Conservation (phyloP, 2,113 vertebrate species). For the Mormoops blainvillei region DNA sequence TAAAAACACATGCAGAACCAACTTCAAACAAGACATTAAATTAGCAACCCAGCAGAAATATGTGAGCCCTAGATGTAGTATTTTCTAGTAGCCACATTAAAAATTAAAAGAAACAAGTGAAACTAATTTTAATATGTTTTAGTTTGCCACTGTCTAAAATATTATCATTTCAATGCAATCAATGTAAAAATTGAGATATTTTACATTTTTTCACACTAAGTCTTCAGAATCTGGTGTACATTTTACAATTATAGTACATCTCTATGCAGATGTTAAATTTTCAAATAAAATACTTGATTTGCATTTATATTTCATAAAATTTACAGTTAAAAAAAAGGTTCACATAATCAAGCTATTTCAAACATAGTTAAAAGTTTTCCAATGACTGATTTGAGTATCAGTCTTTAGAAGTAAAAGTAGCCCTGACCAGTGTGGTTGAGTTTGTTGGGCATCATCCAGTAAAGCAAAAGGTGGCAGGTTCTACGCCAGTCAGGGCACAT, state of each 20-base stretch:
- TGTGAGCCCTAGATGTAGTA: background rate
- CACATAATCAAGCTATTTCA: background rate
- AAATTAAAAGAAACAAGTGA: background rate
- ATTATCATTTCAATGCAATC: background rate
- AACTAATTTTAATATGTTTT: background rate
- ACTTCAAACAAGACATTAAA: background rate
- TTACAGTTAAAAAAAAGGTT: background rate
- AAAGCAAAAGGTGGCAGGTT: no score
- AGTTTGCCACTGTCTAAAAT: background rate
- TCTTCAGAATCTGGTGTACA: background rate
- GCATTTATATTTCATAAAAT: slow-evolving; percentile 10
- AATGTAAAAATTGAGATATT: background rate
- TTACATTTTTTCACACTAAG: background rate
- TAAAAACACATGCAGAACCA: background rate
- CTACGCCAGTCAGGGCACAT: no score
- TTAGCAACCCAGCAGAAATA: background rate
- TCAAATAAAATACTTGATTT: background rate
- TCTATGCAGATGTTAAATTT: slow-evolving; percentile 13
- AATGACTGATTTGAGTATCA: background rate
- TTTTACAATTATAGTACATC: background rate
- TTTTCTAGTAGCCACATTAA: background rate
- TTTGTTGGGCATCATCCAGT: no score
- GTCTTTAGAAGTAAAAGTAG: slow-evolving; percentile 7
- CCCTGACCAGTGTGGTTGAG: no score
- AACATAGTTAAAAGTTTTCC: background rate